Conservation (phyloP, 2,113 vertebrate species). For the Nerophis ophidion region DNA sequence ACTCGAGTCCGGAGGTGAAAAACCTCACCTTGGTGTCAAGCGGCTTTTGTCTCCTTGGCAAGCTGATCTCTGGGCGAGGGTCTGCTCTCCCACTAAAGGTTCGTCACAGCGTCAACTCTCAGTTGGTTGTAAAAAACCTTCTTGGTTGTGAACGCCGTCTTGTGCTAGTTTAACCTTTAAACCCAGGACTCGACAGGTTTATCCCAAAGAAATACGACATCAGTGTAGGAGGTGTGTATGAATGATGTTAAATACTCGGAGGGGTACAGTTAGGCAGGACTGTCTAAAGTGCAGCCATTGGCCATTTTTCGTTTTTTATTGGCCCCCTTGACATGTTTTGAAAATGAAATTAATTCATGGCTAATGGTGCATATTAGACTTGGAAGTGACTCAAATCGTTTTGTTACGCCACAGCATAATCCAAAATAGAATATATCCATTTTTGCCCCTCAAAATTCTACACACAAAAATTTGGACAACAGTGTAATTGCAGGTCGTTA, state of each 20-base stretch:
- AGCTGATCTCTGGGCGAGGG: conserved; percentile 31
- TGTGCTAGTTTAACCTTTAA: conserved; percentile 18
- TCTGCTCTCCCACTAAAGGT: conserved; percentile 10
- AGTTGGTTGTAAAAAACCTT: conserved; percentile 18
- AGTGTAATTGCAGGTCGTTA: too few relatives aligned
- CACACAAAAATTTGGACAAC: too few relatives aligned
- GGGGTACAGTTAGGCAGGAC: background rate
- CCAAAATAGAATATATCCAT: too few relatives aligned
- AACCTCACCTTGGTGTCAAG: conserved; percentile 25
- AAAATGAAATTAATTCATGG: too few relatives aligned
- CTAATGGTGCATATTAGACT: too few relatives aligned
- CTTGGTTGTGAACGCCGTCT: background rate
- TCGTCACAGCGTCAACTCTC: conserved; percentile 30
- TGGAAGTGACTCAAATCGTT: too few relatives aligned
- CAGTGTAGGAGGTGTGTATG: too few relatives aligned
- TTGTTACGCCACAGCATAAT: too few relatives aligned
- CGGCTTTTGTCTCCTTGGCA: conserved; percentile 34
- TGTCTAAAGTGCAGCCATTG: background rate
- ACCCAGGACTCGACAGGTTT: background rate
- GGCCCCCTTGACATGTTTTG: too few relatives aligned
- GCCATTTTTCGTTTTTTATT: too few relatives aligned
- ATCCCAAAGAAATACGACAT: too few relatives aligned
- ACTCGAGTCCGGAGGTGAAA: background rate
- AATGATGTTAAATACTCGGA: background rate
- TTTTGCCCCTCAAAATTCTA: too few relatives aligned